Base-by-base conservation (phyloP, 2,888 invertebrate species). In the Acrobasis repandana region DNA sequence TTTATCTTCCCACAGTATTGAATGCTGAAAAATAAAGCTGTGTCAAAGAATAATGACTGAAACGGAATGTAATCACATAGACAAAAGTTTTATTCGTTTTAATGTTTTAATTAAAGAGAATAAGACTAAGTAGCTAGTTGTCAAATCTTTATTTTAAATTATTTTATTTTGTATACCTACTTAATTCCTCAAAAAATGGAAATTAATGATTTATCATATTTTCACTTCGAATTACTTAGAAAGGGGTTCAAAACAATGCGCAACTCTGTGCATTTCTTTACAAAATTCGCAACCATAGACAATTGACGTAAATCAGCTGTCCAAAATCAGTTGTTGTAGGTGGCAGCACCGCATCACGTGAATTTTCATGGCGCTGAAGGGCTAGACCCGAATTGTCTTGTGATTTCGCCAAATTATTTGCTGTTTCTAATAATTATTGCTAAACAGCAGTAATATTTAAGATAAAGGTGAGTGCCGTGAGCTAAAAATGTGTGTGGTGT, bases 281-380 rank as follows among this genome's bases (percentile, higher is more conserved):
- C 49, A 56, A 38, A 47, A 36, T 56, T 52, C 43, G 15, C 47
- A 57, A 14, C 75, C 92, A 92, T 92, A 92, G 92, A 92, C 87
- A 90, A 90, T 84, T 91, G 92, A 92, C 91, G 88, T 90, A 89
- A 92, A 93, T 92, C 92, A 93, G 92, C 92, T 93, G 92, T 91
- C 87, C 76, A 75, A 79, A 74, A 76, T 81, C 79, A 86, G 84
- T 86, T 73, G 80, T 88, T 86, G 83, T 88, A 93, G 93, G 86
- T 92, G 91, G 93, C 93, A 93, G 92, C 93, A 93, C 93, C 78
- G 92, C 90, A 90, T 94, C 94, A 94, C 93, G 94, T 94, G 94
- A 94, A 93, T 93, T 92, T 92, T 93, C 91, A 93, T 90, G 93
- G 93, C 93, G 90, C 84, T 88, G 88, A 89, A 88, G 93, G 92